Percentiles rank a stretch among this genome's conserved stretches.
These are phyloP conservation scores for Campylomormyrus numenius DNA, from an alignment of 2,113 vertebrate genomes.

Conservation along the genomic window DNA sequence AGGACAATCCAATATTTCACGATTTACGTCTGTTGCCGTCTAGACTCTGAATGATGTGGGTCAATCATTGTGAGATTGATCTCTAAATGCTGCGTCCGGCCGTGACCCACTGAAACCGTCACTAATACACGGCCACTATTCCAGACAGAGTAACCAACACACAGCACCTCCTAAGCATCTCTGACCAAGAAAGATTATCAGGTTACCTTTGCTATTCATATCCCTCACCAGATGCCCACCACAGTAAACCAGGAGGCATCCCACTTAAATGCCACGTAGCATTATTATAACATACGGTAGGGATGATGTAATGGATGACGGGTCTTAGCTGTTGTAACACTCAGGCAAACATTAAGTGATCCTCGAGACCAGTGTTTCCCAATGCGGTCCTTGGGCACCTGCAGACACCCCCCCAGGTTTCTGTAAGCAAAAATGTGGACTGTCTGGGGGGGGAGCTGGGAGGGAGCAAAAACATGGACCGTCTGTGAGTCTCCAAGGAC, in stretches of 20 bases:
- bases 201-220: background rate
- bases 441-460: background rate
- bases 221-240: background rate
- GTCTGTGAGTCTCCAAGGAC: background rate
- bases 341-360: background rate
- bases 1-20: conserved; percentile 24
- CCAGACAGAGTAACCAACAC: conserved; percentile 2
- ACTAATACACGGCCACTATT: background rate
- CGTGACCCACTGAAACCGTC: conserved; percentile 22
- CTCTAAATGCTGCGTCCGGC: conserved; percentile 59
- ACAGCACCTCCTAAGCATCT: background rate
- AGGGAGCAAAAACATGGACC: background rate
- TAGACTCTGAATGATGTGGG: conserved; percentile 43
- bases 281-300: background rate
- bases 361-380: background rate
- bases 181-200: background rate
- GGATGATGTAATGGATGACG: background rate
- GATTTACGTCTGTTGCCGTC: conserved; percentile 17
- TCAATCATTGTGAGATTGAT: conserved; percentile 62
- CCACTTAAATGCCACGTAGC: background rate
- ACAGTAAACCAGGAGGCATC: background rate
- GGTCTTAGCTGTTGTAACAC: background rate
- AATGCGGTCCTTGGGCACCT: background rate
- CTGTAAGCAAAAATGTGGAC: background rate
- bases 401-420: background rate